phyloP scores from a whole-genome alignment of 2,797 vertebrate genomes.

The Paedocypris micromegethes region DNA sequence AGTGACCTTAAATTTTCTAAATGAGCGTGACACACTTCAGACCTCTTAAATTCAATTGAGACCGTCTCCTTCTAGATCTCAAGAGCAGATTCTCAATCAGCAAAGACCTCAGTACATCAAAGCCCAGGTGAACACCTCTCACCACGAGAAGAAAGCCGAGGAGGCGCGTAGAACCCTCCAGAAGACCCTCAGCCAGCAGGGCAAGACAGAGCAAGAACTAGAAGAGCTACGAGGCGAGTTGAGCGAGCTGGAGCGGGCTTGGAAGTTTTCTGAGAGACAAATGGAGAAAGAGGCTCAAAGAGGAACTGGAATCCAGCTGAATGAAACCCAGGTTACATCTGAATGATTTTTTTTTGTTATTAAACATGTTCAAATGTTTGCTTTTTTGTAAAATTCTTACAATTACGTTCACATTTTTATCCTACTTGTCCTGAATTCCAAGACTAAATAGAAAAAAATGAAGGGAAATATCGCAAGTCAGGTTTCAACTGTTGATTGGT shows the following conservation, averaged over 20 bases:
- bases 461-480: too few species aligned
- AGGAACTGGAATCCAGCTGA: constrained; percentile 69
- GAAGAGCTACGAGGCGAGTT: constrained; percentile 68
- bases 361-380: too few species aligned
- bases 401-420: too few species aligned
- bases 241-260: constrained; percentile 67
- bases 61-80: constrained; percentile 58
- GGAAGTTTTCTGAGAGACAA: constrained; percentile 74
- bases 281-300: constrained; percentile 55
- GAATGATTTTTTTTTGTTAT: too few species aligned
- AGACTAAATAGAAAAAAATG: too few species aligned
- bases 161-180: constrained; percentile 57
- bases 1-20: too few species aligned
- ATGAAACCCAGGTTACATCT: constrained; percentile 76
- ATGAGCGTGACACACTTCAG: background rate
- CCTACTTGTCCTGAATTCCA: too few species aligned
- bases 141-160: constrained; percentile 79
- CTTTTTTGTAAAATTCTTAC: too few species aligned
- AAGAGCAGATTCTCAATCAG: constrained; percentile 75
- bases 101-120: constrained; percentile 79
- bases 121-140: constrained; percentile 82
- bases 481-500: too few species aligned
- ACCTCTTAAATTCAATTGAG: background rate
- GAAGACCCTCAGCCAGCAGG: constrained; percentile 63
- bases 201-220: constrained; percentile 70